Conservation (phyloP, 2,797 vertebrate species). For the Galagoides demidoff region DNA sequence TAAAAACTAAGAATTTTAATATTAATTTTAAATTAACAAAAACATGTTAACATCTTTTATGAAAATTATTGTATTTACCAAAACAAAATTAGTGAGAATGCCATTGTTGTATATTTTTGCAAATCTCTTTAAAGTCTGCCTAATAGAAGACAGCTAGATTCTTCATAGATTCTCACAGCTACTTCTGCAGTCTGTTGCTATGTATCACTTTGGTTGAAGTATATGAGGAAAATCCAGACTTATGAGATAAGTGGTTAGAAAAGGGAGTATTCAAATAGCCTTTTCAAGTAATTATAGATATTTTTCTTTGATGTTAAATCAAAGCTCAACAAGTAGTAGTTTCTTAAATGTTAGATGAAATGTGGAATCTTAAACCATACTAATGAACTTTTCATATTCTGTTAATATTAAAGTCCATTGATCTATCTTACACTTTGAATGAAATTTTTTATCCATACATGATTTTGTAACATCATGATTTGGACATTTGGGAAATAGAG, state of each 20-base stretch:
- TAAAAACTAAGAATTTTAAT: neutral
- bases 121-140: neutral
- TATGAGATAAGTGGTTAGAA: neutral
- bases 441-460: neutral
- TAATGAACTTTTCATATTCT: neutral
- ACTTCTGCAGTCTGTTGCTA: neutral
- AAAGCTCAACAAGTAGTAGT: neutral
- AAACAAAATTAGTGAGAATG: neutral
- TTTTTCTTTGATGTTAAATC: neutral
- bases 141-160: neutral
- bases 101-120: neutral
- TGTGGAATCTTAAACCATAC: neutral
- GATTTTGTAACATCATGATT: neutral
- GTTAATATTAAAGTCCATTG: neutral
- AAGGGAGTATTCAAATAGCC: neutral
- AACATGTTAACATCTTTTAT: neutral
- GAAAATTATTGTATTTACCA: neutral
- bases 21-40: neutral
- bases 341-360: slow-evolving; percentile 15
- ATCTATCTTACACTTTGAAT: neutral
- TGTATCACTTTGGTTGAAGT: neutral
- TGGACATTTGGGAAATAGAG: neutral
- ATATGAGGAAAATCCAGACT: neutral
- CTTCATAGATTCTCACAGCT: neutral
- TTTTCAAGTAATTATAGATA: neutral